Conservation (phyloP, 2,797 vertebrate species). For the Ctenopoma kingsleyae region DNA sequence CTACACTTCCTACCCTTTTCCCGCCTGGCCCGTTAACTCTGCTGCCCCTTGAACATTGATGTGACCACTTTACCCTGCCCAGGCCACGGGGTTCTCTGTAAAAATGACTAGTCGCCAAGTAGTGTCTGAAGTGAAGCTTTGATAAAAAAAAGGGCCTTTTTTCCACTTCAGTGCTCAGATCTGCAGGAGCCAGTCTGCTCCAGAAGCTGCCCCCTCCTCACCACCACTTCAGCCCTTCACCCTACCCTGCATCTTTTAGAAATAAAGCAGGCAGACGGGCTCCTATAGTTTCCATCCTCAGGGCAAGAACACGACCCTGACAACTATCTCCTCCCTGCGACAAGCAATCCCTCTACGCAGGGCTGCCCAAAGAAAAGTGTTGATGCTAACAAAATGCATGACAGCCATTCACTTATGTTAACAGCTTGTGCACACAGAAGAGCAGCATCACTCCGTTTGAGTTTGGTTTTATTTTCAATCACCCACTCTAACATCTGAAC, state of each 20-base stretch:
- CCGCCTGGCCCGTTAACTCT: slow-evolving; percentile 48
- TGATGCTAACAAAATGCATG: slow-evolving; percentile 81
- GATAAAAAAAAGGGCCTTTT: slow-evolving; percentile 71
- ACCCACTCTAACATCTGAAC: slow-evolving; percentile 75
- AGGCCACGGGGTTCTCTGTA: slow-evolving; percentile 53
- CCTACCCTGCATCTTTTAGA: slow-evolving; percentile 53
- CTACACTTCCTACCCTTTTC: slow-evolving; percentile 22
- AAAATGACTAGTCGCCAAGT: slow-evolving; percentile 64
- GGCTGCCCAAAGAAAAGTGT: slow-evolving; percentile 80
- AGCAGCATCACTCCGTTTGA: slow-evolving; percentile 58
- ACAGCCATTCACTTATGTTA: slow-evolving; percentile 81
- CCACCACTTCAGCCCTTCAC: neutral
- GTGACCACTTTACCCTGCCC: slow-evolving; percentile 38
- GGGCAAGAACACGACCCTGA: slow-evolving; percentile 63
- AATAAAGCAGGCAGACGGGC: slow-evolving; percentile 64
- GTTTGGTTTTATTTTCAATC: slow-evolving; percentile 73
- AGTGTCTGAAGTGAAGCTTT: slow-evolving; percentile 70
- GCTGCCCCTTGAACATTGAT: slow-evolving; percentile 53
- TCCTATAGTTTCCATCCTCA: slow-evolving; percentile 57
- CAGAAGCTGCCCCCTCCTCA: slow-evolving; percentile 22
- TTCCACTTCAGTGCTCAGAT: slow-evolving; percentile 72
- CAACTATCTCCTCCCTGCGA: slow-evolving; percentile 74
- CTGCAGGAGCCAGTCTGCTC: slow-evolving; percentile 60
- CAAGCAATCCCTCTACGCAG: slow-evolving; percentile 72
- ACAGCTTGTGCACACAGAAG: slow-evolving; percentile 56